Conservation (phyloP, 2,797 vertebrate genomes). For the Amniataba percoides region DNA sequence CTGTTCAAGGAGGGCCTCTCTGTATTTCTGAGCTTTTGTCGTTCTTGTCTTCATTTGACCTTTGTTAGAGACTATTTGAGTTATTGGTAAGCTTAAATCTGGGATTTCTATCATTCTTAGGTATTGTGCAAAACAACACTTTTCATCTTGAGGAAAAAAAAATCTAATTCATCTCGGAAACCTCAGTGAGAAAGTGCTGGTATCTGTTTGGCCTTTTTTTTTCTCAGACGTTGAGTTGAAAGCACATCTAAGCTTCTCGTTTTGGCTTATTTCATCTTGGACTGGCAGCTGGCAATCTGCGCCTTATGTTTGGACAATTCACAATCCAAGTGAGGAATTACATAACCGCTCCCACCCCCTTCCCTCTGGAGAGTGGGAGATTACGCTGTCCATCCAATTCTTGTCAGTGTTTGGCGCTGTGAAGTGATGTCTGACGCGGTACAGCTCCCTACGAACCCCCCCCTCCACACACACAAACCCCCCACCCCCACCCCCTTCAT, state of each 20-base stretch:
- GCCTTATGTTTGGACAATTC: slow-evolving; percentile 77
- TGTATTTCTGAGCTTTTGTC: slow-evolving; percentile 83
- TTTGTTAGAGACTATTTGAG: slow-evolving; percentile 77
- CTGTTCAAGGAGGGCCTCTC: slow-evolving; percentile 61
- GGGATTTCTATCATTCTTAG: slow-evolving; percentile 84
- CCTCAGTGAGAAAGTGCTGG: slow-evolving; percentile 71
- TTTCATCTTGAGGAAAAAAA: slow-evolving; percentile 74
- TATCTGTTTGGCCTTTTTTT: slow-evolving; percentile 54
- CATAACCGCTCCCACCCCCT: slow-evolving; percentile 54
- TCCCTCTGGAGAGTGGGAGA: slow-evolving; percentile 63
- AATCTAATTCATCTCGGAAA: slow-evolving; percentile 65
- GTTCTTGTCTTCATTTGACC: slow-evolving; percentile 82
- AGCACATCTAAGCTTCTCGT: slow-evolving; percentile 74
- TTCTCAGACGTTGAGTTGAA: slow-evolving; percentile 67
- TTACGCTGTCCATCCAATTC: slow-evolving; percentile 75
- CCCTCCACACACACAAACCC: not conserved
- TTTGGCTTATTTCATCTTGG: slow-evolving; percentile 74
- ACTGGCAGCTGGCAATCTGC: slow-evolving; percentile 78
- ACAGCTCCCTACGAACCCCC: slow-evolving; percentile 51
- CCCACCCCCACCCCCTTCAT: not conserved
- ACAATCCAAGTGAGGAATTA: slow-evolving; percentile 76
- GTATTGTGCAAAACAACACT: slow-evolving; percentile 82
- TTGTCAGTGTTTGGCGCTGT: slow-evolving; percentile 74
- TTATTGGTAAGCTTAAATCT: slow-evolving; percentile 82
- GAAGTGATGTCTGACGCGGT: slow-evolving; percentile 73